Evolutionary conservation across 2,888 invertebrate species (phyloP).

Genomic region (Drosophila nr. medialis): DNA sequence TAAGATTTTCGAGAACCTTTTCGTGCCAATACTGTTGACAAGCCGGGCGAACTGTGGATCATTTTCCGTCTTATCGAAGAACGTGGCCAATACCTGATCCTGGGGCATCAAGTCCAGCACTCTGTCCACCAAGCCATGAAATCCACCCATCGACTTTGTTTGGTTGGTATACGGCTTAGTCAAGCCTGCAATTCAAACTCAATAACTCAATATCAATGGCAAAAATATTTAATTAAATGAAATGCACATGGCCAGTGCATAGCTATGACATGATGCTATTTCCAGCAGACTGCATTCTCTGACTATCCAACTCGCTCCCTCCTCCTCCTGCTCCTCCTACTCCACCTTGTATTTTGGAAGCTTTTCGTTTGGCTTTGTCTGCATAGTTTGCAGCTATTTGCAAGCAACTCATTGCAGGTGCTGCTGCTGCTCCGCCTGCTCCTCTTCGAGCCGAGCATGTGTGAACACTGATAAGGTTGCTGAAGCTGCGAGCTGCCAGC

Average conservation of each 20-base stretch:
- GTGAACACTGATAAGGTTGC: conserved; percentile 44
- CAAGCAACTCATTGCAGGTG: conserved; percentile 45
- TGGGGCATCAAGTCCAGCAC: conserved; percentile 82
- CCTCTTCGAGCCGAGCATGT: conserved; percentile 34
- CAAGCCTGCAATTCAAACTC: conserved; percentile 30
- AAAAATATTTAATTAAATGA: conserved; percentile 56
- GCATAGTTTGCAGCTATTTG: conserved; percentile 40
- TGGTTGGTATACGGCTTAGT: conserved; percentile 23
- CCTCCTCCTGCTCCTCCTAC: no score
- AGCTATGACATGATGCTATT: not conserved
- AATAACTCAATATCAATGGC: conserved; percentile 26
- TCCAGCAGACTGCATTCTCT: not conserved
- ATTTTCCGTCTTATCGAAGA: conserved; percentile 83
- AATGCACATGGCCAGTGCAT: conserved; percentile 33
- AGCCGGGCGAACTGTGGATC: conserved; percentile 82
- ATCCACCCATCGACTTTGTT: conserved; percentile 73
- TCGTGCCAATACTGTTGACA: conserved; percentile 81
- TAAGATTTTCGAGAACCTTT: conserved; percentile 80
- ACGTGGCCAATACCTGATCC: conserved; percentile 83
- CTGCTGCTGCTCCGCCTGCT: conserved; percentile 26
- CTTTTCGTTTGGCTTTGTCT: conserved; percentile 32
- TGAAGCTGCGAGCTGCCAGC: conserved; percentile 11
- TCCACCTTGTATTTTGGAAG: not conserved
- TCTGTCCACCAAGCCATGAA: conserved; percentile 83
- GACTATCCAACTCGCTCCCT: no score